Conservation (phyloP, 2,797 vertebrate species). For the Pithecia hirsuta region DNA sequence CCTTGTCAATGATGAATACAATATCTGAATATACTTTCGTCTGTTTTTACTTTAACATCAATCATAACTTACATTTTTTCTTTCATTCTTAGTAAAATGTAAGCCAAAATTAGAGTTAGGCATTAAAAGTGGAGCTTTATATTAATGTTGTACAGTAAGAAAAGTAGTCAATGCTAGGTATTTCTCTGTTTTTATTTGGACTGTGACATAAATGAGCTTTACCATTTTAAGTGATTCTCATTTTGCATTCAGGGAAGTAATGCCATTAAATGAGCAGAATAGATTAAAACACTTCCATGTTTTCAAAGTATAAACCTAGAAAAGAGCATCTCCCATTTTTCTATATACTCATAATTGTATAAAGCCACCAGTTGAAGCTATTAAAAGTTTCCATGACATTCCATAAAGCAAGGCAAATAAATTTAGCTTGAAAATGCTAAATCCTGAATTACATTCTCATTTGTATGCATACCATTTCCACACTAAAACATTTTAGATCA, state of each 20-base stretch:
- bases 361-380: not conserved
- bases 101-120: not conserved
- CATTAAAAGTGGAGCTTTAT: not conserved
- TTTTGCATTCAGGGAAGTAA: not conserved
- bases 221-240: not conserved
- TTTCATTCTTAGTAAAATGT: not conserved
- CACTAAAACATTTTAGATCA: not conserved
- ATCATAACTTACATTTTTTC: not conserved
- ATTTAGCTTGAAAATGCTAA: not conserved
- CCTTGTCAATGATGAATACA: not conserved
- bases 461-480: not conserved
- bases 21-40: not conserved
- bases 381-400: not conserved
- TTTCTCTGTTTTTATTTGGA: not conserved
- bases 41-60: not conserved
- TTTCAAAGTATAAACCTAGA: not conserved
- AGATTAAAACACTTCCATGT: not conserved
- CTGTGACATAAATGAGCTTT: not conserved
- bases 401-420: not conserved
- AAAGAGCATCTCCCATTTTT: not conserved
- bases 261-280: not conserved
- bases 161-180: fast-evolving
- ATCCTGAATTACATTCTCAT: not conserved
- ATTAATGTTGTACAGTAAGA: not conserved
- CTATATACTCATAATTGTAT: not conserved